These are phyloP conservation scores for Petrosia ficiformis DNA, from an alignment of 37 sponge, comb jelly and placozoan genomes.

Conservation along the genomic window DNA sequence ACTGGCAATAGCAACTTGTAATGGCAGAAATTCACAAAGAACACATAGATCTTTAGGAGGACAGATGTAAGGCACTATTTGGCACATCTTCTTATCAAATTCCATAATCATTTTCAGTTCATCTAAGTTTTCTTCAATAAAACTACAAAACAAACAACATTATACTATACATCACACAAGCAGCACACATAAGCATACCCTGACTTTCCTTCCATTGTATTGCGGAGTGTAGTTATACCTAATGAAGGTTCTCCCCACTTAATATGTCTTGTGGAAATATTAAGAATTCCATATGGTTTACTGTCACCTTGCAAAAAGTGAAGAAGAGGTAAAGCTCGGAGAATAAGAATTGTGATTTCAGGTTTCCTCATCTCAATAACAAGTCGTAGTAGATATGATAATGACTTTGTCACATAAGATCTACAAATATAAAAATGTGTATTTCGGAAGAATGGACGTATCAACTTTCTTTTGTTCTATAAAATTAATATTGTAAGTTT, in stretches of 20 bases:
- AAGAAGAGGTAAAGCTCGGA: not conserved
- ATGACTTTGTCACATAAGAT: not conserved
- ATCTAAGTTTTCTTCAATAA: not conserved
- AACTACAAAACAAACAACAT: not conserved
- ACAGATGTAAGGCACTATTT: constrained; percentile 20
- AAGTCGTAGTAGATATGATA: not conserved
- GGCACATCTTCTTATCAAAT: constrained; percentile 17
- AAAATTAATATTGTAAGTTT: too few relatives aligned
- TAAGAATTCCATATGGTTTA: not conserved
- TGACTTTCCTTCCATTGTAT: not conserved
- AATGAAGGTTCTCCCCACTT: not conserved
- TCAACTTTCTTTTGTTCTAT: too few relatives aligned
- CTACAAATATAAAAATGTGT: not conserved
- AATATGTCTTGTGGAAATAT: not conserved
- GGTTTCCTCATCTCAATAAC: not conserved
- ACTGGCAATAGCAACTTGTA: constrained; percentile 11
- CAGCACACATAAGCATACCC: not conserved
- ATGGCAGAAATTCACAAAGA: constrained; percentile 10
- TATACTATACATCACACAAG: too few relatives aligned
- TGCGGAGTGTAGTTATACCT: not conserved
- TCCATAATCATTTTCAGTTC: constrained; percentile 1
- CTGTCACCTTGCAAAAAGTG: not conserved
- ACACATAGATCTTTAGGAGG: constrained; percentile 1
- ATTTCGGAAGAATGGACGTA: too few relatives aligned
- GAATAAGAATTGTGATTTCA: not conserved